Base-by-base conservation (phyloP, 2,888 invertebrate species). In the Polymixis flavicincta region DNA sequence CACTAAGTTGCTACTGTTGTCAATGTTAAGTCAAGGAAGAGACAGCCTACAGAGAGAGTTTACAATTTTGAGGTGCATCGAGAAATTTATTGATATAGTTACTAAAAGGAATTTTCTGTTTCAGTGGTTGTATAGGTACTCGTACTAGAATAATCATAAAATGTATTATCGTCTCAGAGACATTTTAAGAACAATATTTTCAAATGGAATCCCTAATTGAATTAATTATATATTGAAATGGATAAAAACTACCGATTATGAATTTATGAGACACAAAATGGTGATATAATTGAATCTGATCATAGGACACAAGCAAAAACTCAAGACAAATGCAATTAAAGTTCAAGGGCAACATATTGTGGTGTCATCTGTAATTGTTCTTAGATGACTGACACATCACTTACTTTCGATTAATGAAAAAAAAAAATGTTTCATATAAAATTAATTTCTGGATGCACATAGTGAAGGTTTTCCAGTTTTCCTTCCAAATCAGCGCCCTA, bases 1-100 rank as follows among this genome's bases (percentile, higher is more conserved):
- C 91, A 89, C 93, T 93, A 92, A 81, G 92, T 92, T 91, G 91
- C 92, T 93, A 94, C 94, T 94, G 94, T 94, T 94, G 94, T 94
- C 94, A 94, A 92, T 93, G 93, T 93, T 92, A 88, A 89, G 89
- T 92, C 91, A 89, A 90, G 88, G 88, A 88, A 89, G 86, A 88
- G 88, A 90, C 90, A 90, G 87, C 90, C 89, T 91, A 91, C 74
- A 87, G 84, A 86, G 81, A 86, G 81, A 88, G 78, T 75, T 83
- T 76, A 72, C 59, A 83, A 82, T 74, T 81, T 79, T 60, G 67
- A 50, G 69, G 82, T 87, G 85, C 84, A 86, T 84, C 84, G 73
- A 87, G 86, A 86, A 86, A 88, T 84, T 83, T 57, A 78, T 70
- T 42, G 7, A 19, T 5, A 48, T 37, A 60, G 8, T 25, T 22